Evolutionary conservation across 1,140 invertebrate species (phyloP).

Genomic region (Tribolium madens): DNA sequence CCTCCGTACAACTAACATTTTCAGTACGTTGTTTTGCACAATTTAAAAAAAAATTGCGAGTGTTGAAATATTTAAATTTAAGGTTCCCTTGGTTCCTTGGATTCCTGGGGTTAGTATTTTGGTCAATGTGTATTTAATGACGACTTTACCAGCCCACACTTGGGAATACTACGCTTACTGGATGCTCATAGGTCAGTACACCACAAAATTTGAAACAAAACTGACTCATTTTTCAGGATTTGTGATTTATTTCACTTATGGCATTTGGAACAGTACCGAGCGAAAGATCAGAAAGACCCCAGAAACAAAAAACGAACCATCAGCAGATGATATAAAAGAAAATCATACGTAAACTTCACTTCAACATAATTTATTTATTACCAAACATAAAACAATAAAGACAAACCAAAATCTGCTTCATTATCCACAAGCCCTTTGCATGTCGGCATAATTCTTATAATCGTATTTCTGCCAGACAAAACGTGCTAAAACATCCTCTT

Average conservation of each 20-base stretch:
- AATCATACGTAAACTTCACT: not conserved
- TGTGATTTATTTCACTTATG: conserved; percentile 71
- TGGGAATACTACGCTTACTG: conserved; percentile 86
- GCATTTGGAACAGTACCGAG: conserved; percentile 71
- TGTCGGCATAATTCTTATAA: conserved; percentile 1
- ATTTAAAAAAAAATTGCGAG: not conserved
- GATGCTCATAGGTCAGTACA: conserved; percentile 74
- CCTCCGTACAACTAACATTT: conserved; percentile 54
- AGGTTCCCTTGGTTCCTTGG: conserved; percentile 85
- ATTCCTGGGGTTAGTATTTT: conserved; percentile 82
- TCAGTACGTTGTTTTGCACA: conserved; percentile 49
- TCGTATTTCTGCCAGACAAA: conserved; percentile 14
- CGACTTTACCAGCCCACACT: conserved; percentile 79
- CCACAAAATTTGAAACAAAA: not conserved
- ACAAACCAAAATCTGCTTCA: not conserved
- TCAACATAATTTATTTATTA: conserved; percentile 11
- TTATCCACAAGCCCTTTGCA: not conserved
- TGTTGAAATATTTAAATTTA: conserved; percentile 57
- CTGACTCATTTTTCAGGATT: conserved; percentile 65
- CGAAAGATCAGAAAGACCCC: conserved; percentile 60
- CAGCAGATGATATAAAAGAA: not conserved
- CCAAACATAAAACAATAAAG: not conserved
- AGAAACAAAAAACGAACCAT: not conserved
- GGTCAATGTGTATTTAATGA: conserved; percentile 86
- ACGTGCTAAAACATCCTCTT: conserved; percentile 51